Evolutionary conservation across 2,113 vertebrate species (phyloP), one percentile per base, ranked within the genome.

Genomic region (Pterocles gutturalis): DNA sequence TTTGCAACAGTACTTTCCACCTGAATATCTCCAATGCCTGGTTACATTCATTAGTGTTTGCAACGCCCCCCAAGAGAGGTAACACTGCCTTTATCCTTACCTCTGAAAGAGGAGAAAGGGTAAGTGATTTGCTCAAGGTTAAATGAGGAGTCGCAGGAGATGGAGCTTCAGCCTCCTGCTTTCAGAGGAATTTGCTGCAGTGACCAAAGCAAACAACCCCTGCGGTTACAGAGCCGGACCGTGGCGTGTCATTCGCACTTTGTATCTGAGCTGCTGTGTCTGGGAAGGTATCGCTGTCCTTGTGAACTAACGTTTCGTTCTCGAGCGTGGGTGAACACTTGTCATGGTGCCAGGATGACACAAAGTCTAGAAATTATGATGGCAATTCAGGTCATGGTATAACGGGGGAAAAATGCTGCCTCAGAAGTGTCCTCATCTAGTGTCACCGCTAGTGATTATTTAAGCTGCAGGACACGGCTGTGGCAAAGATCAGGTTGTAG

Each of bases 341-440:
- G 94, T 93, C 81, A 12, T 22, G 1, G 3, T 91, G 95, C 94
- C 94, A 93, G 83, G 62, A 92, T 96, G 95, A 95, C 95, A 95
- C 93, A 96, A 96, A 96, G 96, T 95, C 95, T 94, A 87, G 95
- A 94, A 92, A 85, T 94, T 18, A 93, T 70, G 81, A 31, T 89
- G 89, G 96, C 93, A 95, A 94, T 95, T 93, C 81, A 93, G 96
- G 95, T 96, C 95, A 83, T 84, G 91, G 87, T 71, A 62, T 81
- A 79, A 57, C 7, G 2, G 76, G 85, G 49, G 57, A 45, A 84
- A 97, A 95, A 73, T 79, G 89, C 95, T 93, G 90, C 85, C 90
- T 94, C 90, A 78, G 87, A 95, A 82, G 62, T 64, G 77, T 95
- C 90, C 87, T 48, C 3, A 0, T 75, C 54, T 88, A 71, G 84